Conservation (phyloP, 2,113 vertebrate species). For the Phaethornis superciliosus region DNA sequence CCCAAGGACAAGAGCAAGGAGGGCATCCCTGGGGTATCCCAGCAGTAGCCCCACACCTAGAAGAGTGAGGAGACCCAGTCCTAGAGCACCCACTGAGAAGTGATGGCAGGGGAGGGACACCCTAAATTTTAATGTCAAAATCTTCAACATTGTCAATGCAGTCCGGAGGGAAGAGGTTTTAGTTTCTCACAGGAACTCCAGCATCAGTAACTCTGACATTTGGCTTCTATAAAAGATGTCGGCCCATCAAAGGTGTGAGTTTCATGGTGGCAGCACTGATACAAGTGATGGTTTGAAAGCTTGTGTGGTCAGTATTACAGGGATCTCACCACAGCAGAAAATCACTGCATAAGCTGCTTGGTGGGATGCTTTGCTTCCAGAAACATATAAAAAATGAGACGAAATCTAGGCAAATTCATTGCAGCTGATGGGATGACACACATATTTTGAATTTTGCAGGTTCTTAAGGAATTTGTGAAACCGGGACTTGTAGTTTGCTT, state of each 20-base stretch:
- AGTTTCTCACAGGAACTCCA: background rate
- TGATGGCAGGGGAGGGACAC: rapidly evolving
- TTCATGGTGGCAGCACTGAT: background rate
- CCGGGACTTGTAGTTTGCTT: background rate
- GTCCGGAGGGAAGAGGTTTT: background rate
- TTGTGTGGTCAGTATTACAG: background rate
- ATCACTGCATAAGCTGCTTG: background rate
- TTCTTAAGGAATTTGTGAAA: background rate
- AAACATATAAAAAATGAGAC: background rate
- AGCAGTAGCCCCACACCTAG: background rate
- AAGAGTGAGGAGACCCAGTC: background rate
- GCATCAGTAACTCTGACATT: background rate
- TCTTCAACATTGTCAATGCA: rapidly evolving
- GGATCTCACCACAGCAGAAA: background rate
- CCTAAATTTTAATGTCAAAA: background rate
- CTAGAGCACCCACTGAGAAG: background rate
- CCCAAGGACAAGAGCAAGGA: background rate
- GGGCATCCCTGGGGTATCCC: background rate
- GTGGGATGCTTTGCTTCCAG: background rate
- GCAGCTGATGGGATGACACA: background rate
- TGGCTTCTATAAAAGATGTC: background rate
- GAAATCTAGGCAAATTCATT: background rate
- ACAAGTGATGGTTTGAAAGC: background rate
- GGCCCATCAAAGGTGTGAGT: background rate
- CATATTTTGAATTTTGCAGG: background rate